phyloP scores from a whole-genome alignment of 2,888 invertebrate species.

The Zygogramma bicolorata region DNA sequence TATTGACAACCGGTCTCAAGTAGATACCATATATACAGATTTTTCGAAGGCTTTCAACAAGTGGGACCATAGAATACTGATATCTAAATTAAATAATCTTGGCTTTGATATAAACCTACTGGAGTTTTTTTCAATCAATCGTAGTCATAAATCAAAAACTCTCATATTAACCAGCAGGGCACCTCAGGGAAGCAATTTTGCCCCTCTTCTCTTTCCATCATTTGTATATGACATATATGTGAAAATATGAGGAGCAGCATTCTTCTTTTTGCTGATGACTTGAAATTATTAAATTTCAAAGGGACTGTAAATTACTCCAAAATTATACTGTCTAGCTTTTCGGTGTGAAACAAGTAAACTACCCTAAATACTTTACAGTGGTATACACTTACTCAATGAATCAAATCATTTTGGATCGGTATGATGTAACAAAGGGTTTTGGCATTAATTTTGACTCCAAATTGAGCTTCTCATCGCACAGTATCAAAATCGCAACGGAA shows the following conservation, averaged over 20 bases:
- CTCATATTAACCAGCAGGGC: not conserved
- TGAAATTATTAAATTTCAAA: too few relatives aligned
- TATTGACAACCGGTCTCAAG: too few relatives aligned
- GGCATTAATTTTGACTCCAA: too few relatives aligned
- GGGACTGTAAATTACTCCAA: too few relatives aligned
- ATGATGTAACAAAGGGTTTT: not conserved
- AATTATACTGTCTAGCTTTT: too few relatives aligned
- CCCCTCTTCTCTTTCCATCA: too few relatives aligned
- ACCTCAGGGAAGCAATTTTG: not conserved
- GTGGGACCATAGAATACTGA: not conserved
- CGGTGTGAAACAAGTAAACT: not conserved
- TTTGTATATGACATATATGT: too few relatives aligned
- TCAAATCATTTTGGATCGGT: not conserved
- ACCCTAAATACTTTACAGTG: not conserved
- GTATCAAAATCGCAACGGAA: not conserved
- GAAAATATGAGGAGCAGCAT: too few relatives aligned
- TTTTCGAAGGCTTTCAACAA: not conserved
- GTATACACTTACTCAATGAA: not conserved
- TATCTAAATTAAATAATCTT: slow-evolving; percentile 4
- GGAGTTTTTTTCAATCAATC: too few relatives aligned
- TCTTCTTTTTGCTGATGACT: too few relatives aligned
- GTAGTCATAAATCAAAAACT: too few relatives aligned
- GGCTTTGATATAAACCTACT: not conserved
- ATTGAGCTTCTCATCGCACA: too few relatives aligned
- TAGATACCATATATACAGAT: not conserved